Evolutionary conservation across 2,888 invertebrate genomes (phyloP).

Genomic region (Ichneumon xanthorius): DNA sequence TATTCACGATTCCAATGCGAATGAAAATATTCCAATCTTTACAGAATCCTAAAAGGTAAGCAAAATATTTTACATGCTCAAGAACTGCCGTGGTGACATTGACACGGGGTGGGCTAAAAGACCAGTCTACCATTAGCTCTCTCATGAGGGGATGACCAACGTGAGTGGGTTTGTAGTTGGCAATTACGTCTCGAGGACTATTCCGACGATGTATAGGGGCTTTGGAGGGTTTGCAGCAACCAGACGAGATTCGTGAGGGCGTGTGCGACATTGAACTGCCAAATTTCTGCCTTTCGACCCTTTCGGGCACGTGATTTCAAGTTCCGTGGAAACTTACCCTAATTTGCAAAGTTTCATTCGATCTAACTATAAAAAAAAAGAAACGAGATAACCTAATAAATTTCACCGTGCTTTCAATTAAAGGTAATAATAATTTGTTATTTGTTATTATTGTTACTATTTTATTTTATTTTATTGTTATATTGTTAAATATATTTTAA

Average conservation of each 20-base stretch:
- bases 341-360: slow-evolving; percentile 13
- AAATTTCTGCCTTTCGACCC: background rate
- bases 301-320: background rate
- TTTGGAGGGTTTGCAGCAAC: slow-evolving; percentile 24
- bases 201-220: slow-evolving; percentile 12
- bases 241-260: background rate
- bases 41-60: too few relatives aligned
- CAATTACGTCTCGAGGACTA: slow-evolving; percentile 32
- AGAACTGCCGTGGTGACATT: background rate
- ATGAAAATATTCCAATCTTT: too few relatives aligned
- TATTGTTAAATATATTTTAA: too few relatives aligned
- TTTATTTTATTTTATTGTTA: too few relatives aligned
- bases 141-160: slow-evolving; percentile 4
- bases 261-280: slow-evolving; percentile 22
- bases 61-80: too few relatives aligned
- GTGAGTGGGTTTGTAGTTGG: slow-evolving; percentile 10
- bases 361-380: background rate
- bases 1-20: too few relatives aligned
- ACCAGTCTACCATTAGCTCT: background rate
- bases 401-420: background rate
- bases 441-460: background rate
- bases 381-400: background rate
- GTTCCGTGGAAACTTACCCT: slow-evolving; percentile 3
- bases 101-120: background rate
- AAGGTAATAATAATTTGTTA: too few relatives aligned